Conservation (phyloP, 2,797 vertebrate genomes). For the Merluccius polli region DNA sequence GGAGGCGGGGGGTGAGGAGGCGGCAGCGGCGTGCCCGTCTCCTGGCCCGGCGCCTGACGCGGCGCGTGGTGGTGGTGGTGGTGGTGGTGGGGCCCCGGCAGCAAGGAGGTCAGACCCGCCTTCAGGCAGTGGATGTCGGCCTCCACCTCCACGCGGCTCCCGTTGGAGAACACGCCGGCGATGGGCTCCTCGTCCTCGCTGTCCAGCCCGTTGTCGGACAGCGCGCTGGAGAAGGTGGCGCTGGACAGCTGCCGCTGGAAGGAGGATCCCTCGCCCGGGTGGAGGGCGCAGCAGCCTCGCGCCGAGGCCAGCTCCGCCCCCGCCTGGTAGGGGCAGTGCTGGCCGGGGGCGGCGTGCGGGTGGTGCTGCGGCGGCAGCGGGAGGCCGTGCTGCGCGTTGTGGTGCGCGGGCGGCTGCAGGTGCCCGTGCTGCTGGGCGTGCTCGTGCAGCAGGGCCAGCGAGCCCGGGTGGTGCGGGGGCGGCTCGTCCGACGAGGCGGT, state of each 20-base stretch:
- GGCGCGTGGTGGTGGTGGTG: slow-evolving; percentile 39
- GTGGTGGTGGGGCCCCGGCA: slow-evolving; percentile 35
- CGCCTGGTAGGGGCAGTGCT: slow-evolving; percentile 63
- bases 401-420: slow-evolving; percentile 59
- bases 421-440: slow-evolving; percentile 62
- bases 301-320: slow-evolving; percentile 57
- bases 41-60: slow-evolving; percentile 55
- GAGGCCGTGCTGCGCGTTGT: slow-evolving; percentile 33
- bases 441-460: slow-evolving; percentile 76
- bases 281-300: slow-evolving; percentile 84
- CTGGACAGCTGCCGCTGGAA: slow-evolving; percentile 96
- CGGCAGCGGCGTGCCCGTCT: neutral
- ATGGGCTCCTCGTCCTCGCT: slow-evolving; percentile 97
- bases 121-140: slow-evolving; percentile 89
- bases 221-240: slow-evolving; percentile 94
- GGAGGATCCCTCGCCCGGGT: slow-evolving; percentile 79
- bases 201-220: slow-evolving; percentile 95
- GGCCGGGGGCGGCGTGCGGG: slow-evolving; percentile 51
- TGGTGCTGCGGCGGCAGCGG: slow-evolving; percentile 51
- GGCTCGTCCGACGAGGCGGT: slow-evolving; percentile 93
- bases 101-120: slow-evolving; percentile 35
- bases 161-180: slow-evolving; percentile 92
- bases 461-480: slow-evolving; percentile 63
- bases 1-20: slow-evolving; percentile 49
- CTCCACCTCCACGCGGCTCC: slow-evolving; percentile 92